Conservation (phyloP, 35 echinoderm and acorn worm species). For the Eucidaris tribuloides region DNA sequence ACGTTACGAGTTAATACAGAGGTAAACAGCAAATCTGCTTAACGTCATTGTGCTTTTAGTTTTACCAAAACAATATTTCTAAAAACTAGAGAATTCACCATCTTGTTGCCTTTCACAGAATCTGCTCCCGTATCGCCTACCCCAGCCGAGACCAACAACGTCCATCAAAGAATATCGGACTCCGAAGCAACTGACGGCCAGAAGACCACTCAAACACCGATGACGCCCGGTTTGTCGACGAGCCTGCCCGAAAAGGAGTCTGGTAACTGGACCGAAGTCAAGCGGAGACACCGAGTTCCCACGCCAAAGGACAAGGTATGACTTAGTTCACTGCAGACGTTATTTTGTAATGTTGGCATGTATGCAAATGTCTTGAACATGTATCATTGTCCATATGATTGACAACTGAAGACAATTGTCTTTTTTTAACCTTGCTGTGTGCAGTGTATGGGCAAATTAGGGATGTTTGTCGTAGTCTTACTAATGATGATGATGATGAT, state of each 20-base stretch:
- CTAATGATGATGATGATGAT: too few relatives aligned
- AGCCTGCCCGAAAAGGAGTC: constrained; percentile 94
- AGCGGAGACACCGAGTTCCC: constrained; percentile 62
- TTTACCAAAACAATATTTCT: not conserved
- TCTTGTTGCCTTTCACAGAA: constrained; percentile 35
- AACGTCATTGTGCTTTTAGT: not conserved
- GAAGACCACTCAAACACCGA: constrained; percentile 1
- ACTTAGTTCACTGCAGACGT: too few relatives aligned
- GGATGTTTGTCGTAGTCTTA: too few relatives aligned
- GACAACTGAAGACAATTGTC: too few relatives aligned
- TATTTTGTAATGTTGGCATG: too few relatives aligned
- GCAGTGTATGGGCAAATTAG: too few relatives aligned
- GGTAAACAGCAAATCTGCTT: too few relatives aligned
- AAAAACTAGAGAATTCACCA: not conserved
- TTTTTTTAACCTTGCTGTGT: too few relatives aligned
- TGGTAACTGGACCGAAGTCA: constrained; percentile 86
- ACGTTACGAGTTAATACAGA: too few relatives aligned
- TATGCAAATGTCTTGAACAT: too few relatives aligned
- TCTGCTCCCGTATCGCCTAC: constrained; percentile 91
- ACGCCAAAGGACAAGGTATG: constrained; percentile 67
- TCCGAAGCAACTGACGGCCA: not conserved
- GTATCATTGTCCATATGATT: too few relatives aligned
- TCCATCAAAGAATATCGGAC: not conserved
- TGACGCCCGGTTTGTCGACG: constrained; percentile 80
- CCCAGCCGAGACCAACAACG: constrained; percentile 33